These are phyloP conservation scores for Anolis carolinensis DNA, from an alignment of 2,113 vertebrate species.

Conservation along the genomic window DNA sequence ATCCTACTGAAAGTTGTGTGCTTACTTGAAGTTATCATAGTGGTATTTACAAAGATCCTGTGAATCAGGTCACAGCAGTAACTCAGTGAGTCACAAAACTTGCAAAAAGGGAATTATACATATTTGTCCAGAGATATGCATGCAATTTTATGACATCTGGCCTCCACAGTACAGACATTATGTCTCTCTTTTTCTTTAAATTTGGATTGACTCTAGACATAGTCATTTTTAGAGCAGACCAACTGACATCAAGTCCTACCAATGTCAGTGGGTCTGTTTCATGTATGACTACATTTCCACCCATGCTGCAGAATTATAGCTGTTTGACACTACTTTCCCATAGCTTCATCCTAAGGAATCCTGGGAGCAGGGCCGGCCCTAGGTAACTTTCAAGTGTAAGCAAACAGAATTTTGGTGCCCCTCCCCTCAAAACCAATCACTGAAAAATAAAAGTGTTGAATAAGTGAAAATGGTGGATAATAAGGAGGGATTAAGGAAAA, in stretches of 20 bases:
- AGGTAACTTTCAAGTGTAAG: too few species aligned
- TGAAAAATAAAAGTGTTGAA: too few species aligned
- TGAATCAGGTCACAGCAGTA: slow-evolving; percentile 62
- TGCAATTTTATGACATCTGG: slow-evolving; percentile 55
- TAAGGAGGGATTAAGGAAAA: too few species aligned
- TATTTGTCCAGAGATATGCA: slow-evolving; percentile 56
- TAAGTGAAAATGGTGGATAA: too few species aligned
- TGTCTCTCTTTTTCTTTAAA: slow-evolving; percentile 42
- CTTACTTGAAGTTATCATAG: slow-evolving; percentile 30
- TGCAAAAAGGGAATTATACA: slow-evolving; percentile 71
- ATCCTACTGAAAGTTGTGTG: not conserved
- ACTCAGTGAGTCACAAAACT: slow-evolving; percentile 64
- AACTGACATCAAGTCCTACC: not conserved
- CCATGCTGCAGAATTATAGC: too few species aligned
- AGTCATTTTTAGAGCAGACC: not conserved
- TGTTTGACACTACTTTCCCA: too few species aligned
- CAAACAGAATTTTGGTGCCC: too few species aligned
- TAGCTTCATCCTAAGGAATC: too few species aligned
- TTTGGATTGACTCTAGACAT: not conserved
- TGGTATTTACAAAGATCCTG: slow-evolving; percentile 65
- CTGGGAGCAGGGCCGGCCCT: too few species aligned
- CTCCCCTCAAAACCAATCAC: too few species aligned
- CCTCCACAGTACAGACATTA: slow-evolving; percentile 34
- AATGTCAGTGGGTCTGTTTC: not conserved
- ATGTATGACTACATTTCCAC: too few species aligned